A percentile compares a stretch with the other conserved stretches of the same genome.
Conservation (phyloP, 2,888 invertebrate genomes). For the Epirrhoe tristata region DNA sequence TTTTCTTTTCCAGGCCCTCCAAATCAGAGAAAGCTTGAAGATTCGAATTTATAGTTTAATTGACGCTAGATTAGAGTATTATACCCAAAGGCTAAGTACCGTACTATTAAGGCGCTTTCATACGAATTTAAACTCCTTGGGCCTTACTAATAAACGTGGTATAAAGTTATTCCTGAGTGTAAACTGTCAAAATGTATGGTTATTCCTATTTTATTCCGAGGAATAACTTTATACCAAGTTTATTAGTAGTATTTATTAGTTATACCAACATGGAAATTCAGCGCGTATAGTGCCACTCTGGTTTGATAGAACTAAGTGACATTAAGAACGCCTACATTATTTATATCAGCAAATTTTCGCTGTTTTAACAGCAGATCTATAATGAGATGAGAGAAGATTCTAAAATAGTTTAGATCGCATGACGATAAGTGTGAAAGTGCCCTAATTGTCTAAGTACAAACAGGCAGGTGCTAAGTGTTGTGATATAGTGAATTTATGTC, state of each 20-base stretch:
- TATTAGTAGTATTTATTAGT: too few species aligned
- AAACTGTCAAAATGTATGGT: too few species aligned
- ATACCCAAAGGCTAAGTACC: conserved; percentile 9
- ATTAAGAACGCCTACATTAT: too few species aligned
- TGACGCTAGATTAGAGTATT: conserved; percentile 33
- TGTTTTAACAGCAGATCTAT: too few species aligned
- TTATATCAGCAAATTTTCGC: too few species aligned
- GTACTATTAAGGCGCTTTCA: conserved; percentile 34
- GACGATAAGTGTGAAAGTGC: conserved; percentile 18
- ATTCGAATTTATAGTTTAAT: conserved; percentile 25
- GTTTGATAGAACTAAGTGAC: too few species aligned
- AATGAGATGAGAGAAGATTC: too few species aligned
- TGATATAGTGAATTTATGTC: conserved; percentile 64
- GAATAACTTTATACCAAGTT: too few species aligned
- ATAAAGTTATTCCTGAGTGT: too few species aligned
- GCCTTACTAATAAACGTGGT: background rate
- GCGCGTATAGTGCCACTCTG: too few species aligned
- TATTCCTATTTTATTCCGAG: too few species aligned
- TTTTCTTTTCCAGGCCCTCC: conserved; percentile 31
- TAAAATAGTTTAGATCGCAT: background rate
- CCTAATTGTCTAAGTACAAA: conserved; percentile 19
- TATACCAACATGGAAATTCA: too few species aligned
- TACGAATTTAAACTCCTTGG: conserved; percentile 3
- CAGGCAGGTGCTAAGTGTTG: conserved; percentile 61
- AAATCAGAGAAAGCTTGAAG: conserved; percentile 32